Conservation (phyloP, 2,113 vertebrate genomes). For the Melanerpes aurifrons region DNA sequence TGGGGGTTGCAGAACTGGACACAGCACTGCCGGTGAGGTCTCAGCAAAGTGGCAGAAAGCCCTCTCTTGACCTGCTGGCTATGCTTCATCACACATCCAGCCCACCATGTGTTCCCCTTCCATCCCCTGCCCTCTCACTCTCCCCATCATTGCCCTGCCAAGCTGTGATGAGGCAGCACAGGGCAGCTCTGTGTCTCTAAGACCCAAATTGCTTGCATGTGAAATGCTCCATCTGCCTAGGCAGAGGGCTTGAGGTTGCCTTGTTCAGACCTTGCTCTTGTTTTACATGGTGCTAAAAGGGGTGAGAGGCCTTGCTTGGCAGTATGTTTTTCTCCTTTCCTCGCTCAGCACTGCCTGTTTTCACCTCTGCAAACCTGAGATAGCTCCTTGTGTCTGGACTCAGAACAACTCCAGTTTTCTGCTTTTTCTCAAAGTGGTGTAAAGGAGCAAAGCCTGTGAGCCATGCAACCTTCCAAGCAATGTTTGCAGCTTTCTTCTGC, state of each 20-base stretch:
- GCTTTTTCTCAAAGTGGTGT: background rate
- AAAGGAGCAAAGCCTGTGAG: background rate
- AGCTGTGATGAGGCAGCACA: no score
- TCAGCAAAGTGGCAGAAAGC: no score
- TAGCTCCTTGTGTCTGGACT: background rate
- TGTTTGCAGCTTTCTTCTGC: background rate
- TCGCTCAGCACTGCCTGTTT: background rate
- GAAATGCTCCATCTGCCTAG: background rate
- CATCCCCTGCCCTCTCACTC: background rate
- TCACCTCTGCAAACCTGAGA: background rate
- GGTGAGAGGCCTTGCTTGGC: background rate
- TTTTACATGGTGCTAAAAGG: background rate
- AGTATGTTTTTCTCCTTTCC: background rate
- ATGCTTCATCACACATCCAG: background rate
- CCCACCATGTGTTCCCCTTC: background rate
- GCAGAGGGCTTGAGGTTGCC: background rate
- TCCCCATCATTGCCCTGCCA: background rate
- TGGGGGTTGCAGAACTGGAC: no score
- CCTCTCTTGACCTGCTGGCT: no score
- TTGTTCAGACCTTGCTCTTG: background rate
- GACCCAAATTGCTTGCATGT: rapidly evolving
- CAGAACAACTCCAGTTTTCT: background rate
- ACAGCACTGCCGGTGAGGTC: no score
- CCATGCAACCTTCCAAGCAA: background rate
- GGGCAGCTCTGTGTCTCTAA: background rate